Conservation (phyloP, 2,888 invertebrate genomes). For the Pristionchus japonicus region DNA sequence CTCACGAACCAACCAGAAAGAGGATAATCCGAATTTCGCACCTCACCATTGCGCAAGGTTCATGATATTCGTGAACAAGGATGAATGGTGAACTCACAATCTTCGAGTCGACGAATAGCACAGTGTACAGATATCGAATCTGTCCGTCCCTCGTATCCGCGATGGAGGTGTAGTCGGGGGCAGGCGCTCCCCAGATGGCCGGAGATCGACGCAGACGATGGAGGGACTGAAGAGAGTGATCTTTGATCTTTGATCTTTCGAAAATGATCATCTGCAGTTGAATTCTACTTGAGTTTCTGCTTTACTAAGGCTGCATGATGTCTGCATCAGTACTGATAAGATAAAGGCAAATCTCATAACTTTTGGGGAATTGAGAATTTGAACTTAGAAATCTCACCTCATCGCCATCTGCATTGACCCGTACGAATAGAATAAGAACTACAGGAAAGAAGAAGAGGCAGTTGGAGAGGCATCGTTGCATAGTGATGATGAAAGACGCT, state of each 20-base stretch:
- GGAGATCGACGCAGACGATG: constrained; percentile 50
- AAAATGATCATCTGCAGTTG: too few relatives aligned
- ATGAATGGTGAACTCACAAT: constrained; percentile 66
- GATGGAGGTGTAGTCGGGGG: constrained; percentile 63
- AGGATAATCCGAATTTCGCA: background rate
- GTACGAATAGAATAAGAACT: background rate
- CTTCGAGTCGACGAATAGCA: constrained; percentile 59
- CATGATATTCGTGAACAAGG: too few relatives aligned
- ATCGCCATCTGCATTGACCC: background rate
- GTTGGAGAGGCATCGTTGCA: constrained; percentile 25
- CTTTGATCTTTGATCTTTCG: constrained; percentile 8
- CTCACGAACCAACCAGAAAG: background rate
- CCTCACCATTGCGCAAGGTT: too few relatives aligned
- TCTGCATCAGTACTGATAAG: too few relatives aligned
- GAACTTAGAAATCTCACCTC: too few relatives aligned
- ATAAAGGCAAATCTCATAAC: too few relatives aligned
- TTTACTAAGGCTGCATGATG: too few relatives aligned
- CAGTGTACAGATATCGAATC: constrained; percentile 48
- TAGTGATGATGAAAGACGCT: constrained; percentile 43
- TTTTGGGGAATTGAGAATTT: too few relatives aligned
- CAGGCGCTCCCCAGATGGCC: constrained; percentile 73
- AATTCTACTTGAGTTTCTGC: too few relatives aligned
- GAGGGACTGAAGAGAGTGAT: constrained; percentile 5
- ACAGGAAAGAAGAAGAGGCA: background rate
- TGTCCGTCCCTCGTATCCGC: background rate